These are phyloP conservation scores for Orchestes rusci DNA, from an alignment of 2,888 invertebrate genomes.

Conservation along the genomic window DNA sequence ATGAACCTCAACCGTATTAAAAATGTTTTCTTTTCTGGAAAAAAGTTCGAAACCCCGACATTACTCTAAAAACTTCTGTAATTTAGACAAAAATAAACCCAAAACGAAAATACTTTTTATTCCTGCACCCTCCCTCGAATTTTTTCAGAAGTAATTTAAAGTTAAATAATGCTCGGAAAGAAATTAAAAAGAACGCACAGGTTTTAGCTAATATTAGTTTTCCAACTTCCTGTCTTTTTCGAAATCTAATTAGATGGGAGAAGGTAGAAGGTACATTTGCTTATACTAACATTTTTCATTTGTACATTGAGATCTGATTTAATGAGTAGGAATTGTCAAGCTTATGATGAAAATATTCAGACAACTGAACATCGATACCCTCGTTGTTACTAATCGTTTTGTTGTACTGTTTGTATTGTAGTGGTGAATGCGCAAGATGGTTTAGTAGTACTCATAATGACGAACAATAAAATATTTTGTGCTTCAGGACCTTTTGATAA, in stretches of 20 bases:
- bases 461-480: too few species aligned
- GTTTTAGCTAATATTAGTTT: constrained; percentile 33
- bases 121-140: constrained; percentile 33
- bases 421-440: too few species aligned
- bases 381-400: too few species aligned
- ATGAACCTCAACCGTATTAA: constrained; percentile 19
- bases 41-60: constrained; percentile 15
- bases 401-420: too few species aligned
- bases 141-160: constrained; percentile 36
- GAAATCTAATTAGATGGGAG: constrained; percentile 20
- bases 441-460: too few species aligned
- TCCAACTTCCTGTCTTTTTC: constrained; percentile 28
- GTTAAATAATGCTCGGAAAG: constrained; percentile 33
- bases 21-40: constrained; percentile 20
- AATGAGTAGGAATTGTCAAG: too few species aligned
- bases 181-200: constrained; percentile 27
- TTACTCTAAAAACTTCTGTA: constrained; percentile 27
- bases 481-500: too few species aligned
- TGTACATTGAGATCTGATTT: too few species aligned
- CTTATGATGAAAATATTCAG: too few species aligned
- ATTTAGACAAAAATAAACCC: constrained; percentile 38
- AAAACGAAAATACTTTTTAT: constrained; percentile 34
- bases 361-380: too few species aligned
- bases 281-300: too few species aligned
- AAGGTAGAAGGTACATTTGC: too few species aligned